A percentile compares a stretch with the other conserved stretches of the same genome.
phyloP scores from a whole-genome alignment of 2,888 invertebrate species.

The Diaphora mendica region DNA sequence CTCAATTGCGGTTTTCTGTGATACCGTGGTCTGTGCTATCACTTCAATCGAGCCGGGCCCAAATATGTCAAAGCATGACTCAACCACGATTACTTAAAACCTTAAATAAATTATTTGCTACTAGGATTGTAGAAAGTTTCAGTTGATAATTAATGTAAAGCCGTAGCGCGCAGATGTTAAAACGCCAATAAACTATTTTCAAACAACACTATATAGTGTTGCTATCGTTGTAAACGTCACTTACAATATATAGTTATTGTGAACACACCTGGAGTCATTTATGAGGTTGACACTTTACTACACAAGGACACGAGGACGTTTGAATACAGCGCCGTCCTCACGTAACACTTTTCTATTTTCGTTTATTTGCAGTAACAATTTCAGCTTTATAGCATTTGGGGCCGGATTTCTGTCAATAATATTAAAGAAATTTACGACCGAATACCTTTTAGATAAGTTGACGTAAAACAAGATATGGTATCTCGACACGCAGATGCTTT shows the following conservation, averaged over 20 bases:
- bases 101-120: not conserved
- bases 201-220: not conserved
- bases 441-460: conserved; percentile 58
- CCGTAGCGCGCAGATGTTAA: not conserved
- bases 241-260: conserved; percentile 18
- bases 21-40: too few species aligned
- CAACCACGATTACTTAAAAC: not conserved
- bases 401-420: conserved; percentile 71
- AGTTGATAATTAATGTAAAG: not conserved
- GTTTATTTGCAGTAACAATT: conserved; percentile 73
- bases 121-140: not conserved
- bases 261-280: conserved; percentile 19
- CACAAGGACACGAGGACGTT: conserved; percentile 47
- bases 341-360: conserved; percentile 70
- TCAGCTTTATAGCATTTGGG: conserved; percentile 66
- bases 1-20: too few species aligned
- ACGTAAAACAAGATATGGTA: conserved; percentile 59
- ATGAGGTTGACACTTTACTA: conserved; percentile 25
- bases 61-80: not conserved
- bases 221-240: conserved; percentile 7
- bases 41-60: not conserved
- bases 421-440: conserved; percentile 66
- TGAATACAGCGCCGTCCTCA: conserved; percentile 45
- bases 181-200: not conserved
- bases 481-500: conserved; percentile 57